These are phyloP conservation scores for Proteles cristata DNA, from an alignment of 2,113 vertebrate genomes.

Conservation along the genomic window DNA sequence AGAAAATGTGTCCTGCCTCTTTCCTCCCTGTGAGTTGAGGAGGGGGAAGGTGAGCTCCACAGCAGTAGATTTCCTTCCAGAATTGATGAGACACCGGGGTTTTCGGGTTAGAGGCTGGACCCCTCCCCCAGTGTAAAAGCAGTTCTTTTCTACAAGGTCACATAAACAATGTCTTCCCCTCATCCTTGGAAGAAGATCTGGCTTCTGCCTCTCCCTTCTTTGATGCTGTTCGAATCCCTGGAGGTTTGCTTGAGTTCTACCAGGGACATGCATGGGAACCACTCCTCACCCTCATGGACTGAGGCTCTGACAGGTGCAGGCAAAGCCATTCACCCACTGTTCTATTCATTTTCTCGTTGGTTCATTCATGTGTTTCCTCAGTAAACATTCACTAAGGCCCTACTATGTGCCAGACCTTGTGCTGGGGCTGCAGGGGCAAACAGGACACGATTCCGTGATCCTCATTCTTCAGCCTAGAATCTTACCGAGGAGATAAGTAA, in stretches of 20 bases:
- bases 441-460: not conserved
- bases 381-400: not conserved
- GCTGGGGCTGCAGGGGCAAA: not conserved
- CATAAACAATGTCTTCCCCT: fast-evolving
- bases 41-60: not conserved
- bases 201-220: not conserved
- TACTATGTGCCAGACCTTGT: not conserved
- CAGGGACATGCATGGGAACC: not conserved
- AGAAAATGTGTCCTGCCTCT: conserved; percentile 50
- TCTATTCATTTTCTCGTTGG: not conserved
- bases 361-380: not conserved
- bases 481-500: not conserved
- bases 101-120: not conserved
- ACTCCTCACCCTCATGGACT: not conserved
- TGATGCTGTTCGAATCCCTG: not conserved
- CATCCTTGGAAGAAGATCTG: not conserved
- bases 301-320: not conserved
- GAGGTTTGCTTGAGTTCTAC: not conserved
- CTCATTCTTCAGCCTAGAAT: not conserved
- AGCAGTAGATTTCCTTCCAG: not conserved
- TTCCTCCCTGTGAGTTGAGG: conserved; percentile 44
- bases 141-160: not conserved
- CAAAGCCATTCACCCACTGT: too few relatives aligned
- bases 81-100: not conserved
- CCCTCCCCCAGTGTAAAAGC: not conserved